phyloP scores from a whole-genome alignment of 2,888 invertebrate species.

The Gerris lacustris region DNA sequence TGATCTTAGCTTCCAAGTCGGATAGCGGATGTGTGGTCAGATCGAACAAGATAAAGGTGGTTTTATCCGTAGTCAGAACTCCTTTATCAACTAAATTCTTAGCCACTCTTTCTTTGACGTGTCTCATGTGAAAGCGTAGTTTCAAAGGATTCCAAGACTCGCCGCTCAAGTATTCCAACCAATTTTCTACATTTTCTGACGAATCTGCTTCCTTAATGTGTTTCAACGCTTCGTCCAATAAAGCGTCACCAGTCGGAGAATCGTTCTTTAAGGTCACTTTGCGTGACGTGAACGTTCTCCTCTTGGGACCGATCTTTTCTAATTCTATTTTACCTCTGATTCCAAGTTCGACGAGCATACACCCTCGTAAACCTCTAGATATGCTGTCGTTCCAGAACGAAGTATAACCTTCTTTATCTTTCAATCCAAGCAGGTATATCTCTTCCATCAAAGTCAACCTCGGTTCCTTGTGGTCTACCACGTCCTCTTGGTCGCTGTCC shows the following conservation, averaged over 20 bases:
- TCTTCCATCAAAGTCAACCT: slow-evolving; percentile 21
- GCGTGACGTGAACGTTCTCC: slow-evolving; percentile 76
- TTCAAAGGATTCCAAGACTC: slow-evolving; percentile 99
- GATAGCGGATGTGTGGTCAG: slow-evolving; percentile 99
- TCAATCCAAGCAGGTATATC: slow-evolving; percentile 16
- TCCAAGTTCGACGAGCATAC: slow-evolving; percentile 92
- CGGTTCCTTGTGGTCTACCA: neutral
- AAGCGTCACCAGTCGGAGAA: slow-evolving; percentile 91
- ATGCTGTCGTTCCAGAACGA: slow-evolving; percentile 99
- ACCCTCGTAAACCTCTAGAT: slow-evolving; percentile 94
- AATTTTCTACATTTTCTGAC: slow-evolving; percentile 91
- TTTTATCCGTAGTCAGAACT: slow-evolving; percentile 96
- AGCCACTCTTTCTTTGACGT: slow-evolving; percentile 94
- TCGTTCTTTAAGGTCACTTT: slow-evolving; percentile 69
- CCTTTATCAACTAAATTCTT: slow-evolving; percentile 99
- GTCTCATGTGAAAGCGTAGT: slow-evolving; percentile 91
- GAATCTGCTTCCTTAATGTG: slow-evolving; percentile 97
- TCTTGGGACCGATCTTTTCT: slow-evolving; percentile 90
- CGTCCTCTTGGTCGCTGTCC: neutral
- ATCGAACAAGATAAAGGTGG: slow-evolving; percentile 97
- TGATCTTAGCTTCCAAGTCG: slow-evolving; percentile 85
- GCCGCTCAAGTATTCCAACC: slow-evolving; percentile 98
- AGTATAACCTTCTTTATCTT: slow-evolving; percentile 68
- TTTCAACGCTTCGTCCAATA: slow-evolving; percentile 87
- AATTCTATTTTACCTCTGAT: slow-evolving; percentile 87